A percentile compares a stretch with the other conserved stretches of the same genome.
phyloP scores from a whole-genome alignment of 2,113 vertebrate species.

The Terrapene triunguis region DNA sequence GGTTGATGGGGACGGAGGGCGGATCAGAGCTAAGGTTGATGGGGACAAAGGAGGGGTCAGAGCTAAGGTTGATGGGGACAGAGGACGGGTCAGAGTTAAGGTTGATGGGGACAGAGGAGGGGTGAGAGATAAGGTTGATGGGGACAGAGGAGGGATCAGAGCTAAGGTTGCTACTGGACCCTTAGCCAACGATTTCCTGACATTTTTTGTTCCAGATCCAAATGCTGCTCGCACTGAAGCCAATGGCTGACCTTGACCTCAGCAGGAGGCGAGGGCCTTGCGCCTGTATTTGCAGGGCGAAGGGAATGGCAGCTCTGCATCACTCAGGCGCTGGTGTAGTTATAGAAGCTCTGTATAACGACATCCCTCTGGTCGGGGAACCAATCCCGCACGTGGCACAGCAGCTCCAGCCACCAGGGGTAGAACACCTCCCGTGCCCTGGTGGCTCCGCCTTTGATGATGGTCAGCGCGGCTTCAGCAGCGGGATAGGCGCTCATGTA shows the following conservation, averaged over 20 bases:
- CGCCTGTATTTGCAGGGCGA: neutral
- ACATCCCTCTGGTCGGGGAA: slow-evolving; percentile 67
- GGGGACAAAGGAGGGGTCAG: neutral
- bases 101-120: too few relatives aligned
- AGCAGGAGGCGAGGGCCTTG: neutral
- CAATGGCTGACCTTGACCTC: neutral
- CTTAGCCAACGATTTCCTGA: neutral
- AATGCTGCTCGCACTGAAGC: neutral
- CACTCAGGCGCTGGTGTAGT: slow-evolving; percentile 56
- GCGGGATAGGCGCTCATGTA: slow-evolving; percentile 76
- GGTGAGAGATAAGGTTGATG: too few relatives aligned
- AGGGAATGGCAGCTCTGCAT: neutral
- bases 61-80: too few relatives aligned
- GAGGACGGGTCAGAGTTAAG: too few relatives aligned
- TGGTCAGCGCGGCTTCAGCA: slow-evolving; percentile 83
- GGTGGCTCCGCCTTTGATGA: slow-evolving; percentile 80
- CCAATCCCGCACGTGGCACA: slow-evolving; percentile 76
- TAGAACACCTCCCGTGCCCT: slow-evolving; percentile 81
- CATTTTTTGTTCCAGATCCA: neutral
- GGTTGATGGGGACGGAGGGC: neutral
- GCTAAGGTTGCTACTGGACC: neutral
- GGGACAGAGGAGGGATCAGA: neutral
- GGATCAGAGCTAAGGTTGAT: too few relatives aligned
- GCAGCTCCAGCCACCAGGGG: slow-evolving; percentile 77
- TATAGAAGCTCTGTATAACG: slow-evolving; percentile 78